Percentiles rank a stretch among this genome's conserved stretches.
phyloP scores from a whole-genome alignment of 2,113 vertebrate species.

The Noctilio leporinus region DNA sequence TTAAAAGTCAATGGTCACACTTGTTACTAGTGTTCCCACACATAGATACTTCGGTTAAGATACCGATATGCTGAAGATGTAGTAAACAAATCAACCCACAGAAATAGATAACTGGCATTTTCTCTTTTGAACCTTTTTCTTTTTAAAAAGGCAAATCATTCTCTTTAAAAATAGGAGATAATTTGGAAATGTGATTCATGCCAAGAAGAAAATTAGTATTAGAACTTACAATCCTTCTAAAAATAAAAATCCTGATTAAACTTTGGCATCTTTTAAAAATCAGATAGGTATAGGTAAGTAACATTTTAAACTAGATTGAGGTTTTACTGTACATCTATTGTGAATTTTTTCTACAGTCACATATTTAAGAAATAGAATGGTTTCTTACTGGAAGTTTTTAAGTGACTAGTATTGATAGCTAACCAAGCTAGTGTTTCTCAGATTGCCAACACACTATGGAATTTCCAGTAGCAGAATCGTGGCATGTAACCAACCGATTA shows the following conservation, averaged over 20 bases:
- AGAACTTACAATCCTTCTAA: background rate
- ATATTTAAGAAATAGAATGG: background rate
- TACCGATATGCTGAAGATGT: background rate
- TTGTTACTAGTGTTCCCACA: background rate
- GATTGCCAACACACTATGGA: background rate
- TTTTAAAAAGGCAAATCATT: background rate
- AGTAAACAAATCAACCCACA: background rate
- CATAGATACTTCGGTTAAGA: background rate
- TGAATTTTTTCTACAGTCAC: background rate
- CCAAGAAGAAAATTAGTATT: background rate
- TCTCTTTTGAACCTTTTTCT: background rate
- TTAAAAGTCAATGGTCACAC: background rate
- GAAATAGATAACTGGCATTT: background rate
- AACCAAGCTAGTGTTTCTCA: background rate
- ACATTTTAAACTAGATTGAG: background rate
- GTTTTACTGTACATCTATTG: background rate
- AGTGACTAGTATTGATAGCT: background rate
- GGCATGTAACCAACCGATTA: background rate
- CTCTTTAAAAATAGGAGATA: background rate
- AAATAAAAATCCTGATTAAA: background rate
- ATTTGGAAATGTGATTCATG: background rate
- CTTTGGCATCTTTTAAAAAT: background rate
- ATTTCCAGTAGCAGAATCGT: background rate
- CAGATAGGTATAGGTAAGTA: background rate
- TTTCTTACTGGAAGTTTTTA: background rate